Evolutionary conservation across 2,797 vertebrate species (phyloP).

Genomic region (Nyctibius grandis): DNA sequence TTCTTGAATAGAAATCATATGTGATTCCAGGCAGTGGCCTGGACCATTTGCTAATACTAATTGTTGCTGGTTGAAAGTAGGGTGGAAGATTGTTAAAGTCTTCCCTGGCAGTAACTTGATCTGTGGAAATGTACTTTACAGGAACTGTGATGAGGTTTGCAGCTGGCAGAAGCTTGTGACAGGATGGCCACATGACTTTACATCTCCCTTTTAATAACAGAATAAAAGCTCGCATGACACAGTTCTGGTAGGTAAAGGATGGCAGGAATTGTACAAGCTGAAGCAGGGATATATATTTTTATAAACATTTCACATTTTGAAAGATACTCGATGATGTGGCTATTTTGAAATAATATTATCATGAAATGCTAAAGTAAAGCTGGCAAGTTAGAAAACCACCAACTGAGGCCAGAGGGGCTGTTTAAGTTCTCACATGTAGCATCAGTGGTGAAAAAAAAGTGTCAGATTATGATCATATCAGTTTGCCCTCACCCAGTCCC

Average conservation of each 20-base stretch:
- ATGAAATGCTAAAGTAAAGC: constrained; percentile 41
- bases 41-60: constrained; percentile 81
- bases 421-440: constrained; percentile 44
- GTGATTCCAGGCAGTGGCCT: constrained; percentile 76
- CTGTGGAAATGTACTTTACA: constrained; percentile 77
- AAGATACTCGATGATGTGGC: constrained; percentile 42
- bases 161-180: constrained; percentile 71
- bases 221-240: constrained; percentile 41
- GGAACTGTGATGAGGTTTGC: constrained; percentile 76
- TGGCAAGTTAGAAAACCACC: constrained; percentile 65
- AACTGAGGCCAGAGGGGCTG: constrained; percentile 59
- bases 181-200: constrained; percentile 55
- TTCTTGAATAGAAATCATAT: constrained; percentile 81
- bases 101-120: constrained; percentile 78
- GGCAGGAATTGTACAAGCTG: neutral
- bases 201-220: constrained; percentile 53
- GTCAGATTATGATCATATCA: constrained; percentile 9
- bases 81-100: constrained; percentile 78
- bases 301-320: constrained; percentile 46
- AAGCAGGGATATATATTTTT: neutral
- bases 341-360: constrained; percentile 65
- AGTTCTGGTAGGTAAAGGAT: constrained; percentile 20
- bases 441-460: neutral
- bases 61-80: constrained; percentile 78
- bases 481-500: neutral